A percentile compares a stretch with the other conserved stretches of the same genome.
These are phyloP conservation scores for Agriopis aurantiaria DNA, from an alignment of 2,888 invertebrate species.

Conservation along the genomic window DNA sequence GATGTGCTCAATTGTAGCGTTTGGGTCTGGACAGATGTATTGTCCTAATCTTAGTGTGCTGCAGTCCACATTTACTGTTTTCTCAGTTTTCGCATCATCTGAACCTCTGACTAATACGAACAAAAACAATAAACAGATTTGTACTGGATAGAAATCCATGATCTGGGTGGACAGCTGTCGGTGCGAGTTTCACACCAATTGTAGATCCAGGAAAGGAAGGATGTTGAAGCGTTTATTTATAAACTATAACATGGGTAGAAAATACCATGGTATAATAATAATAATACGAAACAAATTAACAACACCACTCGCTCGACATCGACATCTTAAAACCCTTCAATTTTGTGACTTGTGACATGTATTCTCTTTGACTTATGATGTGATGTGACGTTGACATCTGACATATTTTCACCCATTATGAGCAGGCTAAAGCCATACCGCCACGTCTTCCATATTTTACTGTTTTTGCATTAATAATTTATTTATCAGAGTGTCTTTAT, in stretches of 20 bases:
- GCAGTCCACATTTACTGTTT: constrained; percentile 87
- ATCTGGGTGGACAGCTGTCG: neutral
- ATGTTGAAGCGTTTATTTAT: constrained; percentile 2
- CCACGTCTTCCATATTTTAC: too few relatives aligned
- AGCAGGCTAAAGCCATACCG: too few relatives aligned
- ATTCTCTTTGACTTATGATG: too few relatives aligned
- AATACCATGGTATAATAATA: neutral
- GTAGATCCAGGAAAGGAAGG: neutral
- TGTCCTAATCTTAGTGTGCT: constrained; percentile 92
- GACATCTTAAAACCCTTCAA: too few relatives aligned
- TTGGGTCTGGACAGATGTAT: constrained; percentile 93
- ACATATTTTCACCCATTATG: too few relatives aligned
- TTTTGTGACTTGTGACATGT: too few relatives aligned
- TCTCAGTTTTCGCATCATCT: constrained; percentile 67
- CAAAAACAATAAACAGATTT: constrained; percentile 54
- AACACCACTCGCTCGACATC: neutral
- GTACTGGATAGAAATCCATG: constrained; percentile 27
- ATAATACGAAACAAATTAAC: neutral
- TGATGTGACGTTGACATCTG: too few relatives aligned
- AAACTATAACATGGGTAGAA: constrained; percentile 4
- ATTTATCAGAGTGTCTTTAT: too few relatives aligned
- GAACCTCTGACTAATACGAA: constrained; percentile 58
- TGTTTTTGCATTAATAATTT: too few relatives aligned
- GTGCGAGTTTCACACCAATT: constrained; percentile 11
- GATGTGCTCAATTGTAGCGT: constrained; percentile 91